These are phyloP conservation scores for Melanerpes aurifrons DNA, from an alignment of 2,113 vertebrate genomes.

Conservation along the genomic window DNA sequence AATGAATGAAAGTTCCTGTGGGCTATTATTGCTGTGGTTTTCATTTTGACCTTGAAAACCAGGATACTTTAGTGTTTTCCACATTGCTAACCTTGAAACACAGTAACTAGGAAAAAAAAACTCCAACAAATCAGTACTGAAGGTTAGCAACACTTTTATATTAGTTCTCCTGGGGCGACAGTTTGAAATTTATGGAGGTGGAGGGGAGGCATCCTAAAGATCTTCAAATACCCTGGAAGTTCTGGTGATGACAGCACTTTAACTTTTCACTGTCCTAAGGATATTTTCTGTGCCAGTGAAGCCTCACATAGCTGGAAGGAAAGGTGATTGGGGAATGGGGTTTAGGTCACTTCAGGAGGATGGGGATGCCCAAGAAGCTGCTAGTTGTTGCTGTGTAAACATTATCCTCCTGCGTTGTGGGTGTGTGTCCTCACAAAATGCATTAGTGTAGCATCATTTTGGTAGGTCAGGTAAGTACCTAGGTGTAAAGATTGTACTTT, in stretches of 20 bases:
- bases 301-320: background rate
- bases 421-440: background rate
- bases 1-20: slow-evolving; percentile 6
- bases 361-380: background rate
- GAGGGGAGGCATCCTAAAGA: background rate
- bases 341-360: background rate
- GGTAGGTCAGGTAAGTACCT: background rate
- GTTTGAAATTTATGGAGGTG: background rate
- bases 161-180: background rate
- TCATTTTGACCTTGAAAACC: slow-evolving; percentile 37
- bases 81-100: slow-evolving; percentile 18
- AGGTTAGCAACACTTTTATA: background rate
- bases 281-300: background rate
- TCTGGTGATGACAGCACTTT: background rate
- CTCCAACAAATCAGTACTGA: background rate
- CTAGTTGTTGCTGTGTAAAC: background rate
- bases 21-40: background rate
- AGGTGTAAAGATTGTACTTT: background rate
- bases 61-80: background rate
- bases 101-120: background rate
- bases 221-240: background rate
- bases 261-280: background rate
- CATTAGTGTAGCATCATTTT: background rate
- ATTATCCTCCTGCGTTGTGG: accelerated
- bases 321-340: background rate